Evolutionary conservation across 2,113 vertebrate genomes (phyloP), one percentile per base, ranked within the genome.

Genomic region (Alouatta palliata): DNA sequence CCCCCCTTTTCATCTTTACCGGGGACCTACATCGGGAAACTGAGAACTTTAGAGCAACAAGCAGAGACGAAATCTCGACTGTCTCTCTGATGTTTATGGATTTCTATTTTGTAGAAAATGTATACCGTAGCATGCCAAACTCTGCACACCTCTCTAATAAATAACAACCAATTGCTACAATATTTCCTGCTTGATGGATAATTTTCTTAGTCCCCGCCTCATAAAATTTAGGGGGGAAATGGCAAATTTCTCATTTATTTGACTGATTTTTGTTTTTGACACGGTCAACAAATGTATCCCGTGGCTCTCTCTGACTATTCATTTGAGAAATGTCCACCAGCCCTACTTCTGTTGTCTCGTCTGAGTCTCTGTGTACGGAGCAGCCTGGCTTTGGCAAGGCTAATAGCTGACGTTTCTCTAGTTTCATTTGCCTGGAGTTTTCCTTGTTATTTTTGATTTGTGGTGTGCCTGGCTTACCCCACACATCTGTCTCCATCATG

Each of bases 381-480:
- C 0, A 2, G 43, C 68, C 37, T 3, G 4, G 27, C 20, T 91
- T 87, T 87, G 85, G 37, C 93, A 68, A 85, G 91, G 85, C 75
- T 70, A 73, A 87, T 71, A 94, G 90, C 82, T 86, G 68, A 76
- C 17, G 7, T 92, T 89, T 84, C 77, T 82, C 91, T 90, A 90
- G 97, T 96, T 91, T 95, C 87, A 87, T 76, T n/a, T 30, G 87
- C 16, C 52, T 0, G 0, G 90, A 70, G 32, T 96, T 95, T 96
- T 94, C 84, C 87, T 86, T 8, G 3, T 96, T 79, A 70, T 52
- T 70, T 97, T 94, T 97, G 87, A 92, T 90, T 93, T 70, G 54
- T 95, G 93, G 92, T 20, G 35, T 37, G 52, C 37, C 75, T 82
- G 90, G 70, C 49, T 81, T 61, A 37, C 70, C 85, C 64, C 27